Evolutionary conservation across 2,888 invertebrate genomes (phyloP).

Genomic region (Pristionchus japonicus): DNA sequence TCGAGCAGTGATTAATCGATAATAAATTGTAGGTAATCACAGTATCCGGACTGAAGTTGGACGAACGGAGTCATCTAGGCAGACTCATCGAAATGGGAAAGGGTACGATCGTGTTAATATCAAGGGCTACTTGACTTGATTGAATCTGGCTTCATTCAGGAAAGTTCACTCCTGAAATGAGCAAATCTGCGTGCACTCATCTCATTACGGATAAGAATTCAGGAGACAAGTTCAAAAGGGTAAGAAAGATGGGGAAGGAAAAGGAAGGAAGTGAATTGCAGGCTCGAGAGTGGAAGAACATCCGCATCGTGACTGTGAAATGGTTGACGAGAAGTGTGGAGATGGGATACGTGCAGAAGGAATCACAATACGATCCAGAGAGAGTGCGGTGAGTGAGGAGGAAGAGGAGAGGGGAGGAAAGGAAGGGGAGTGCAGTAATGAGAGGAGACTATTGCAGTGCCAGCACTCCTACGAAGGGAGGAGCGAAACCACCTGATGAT

Average conservation of each 20-base stretch:
- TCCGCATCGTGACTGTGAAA: conserved; percentile 58
- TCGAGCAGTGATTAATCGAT: neutral
- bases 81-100: conserved; percentile 62
- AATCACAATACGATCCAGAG: conserved; percentile 48
- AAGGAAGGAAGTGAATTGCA: neutral
- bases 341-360: conserved; percentile 54
- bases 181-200: conserved; percentile 60
- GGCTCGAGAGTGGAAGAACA: conserved; percentile 64
- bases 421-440: neutral
- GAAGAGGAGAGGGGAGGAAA: neutral
- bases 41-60: conserved; percentile 56
- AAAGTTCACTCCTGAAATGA: conserved; percentile 60
- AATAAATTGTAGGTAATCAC: conserved; percentile 55
- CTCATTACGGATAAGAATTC: conserved; percentile 58
- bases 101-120: conserved; percentile 48
- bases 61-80: conserved; percentile 55
- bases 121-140: neutral
- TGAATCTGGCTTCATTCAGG: conserved; percentile 11
- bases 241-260: too few species aligned
- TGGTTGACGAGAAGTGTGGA: conserved; percentile 65
- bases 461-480: conserved; percentile 45
- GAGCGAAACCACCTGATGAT: conserved; percentile 28
- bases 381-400: conserved; percentile 48
- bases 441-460: neutral
- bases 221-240: conserved; percentile 61